Conservation (phyloP, 2,888 invertebrate genomes). For the Lepidochitona cinerea region DNA sequence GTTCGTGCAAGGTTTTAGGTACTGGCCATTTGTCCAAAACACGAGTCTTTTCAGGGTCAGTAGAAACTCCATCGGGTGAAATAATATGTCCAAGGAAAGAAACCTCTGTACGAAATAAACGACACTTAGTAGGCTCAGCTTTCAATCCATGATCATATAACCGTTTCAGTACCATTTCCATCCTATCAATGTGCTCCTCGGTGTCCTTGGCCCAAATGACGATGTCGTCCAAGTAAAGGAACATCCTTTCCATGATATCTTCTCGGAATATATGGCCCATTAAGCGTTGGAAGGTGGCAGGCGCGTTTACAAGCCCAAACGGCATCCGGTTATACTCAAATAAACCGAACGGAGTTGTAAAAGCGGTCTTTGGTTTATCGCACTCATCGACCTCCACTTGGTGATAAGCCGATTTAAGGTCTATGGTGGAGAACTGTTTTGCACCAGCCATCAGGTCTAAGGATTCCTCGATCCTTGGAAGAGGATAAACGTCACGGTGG, state of each 20-base stretch:
- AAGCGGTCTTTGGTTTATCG: constrained; percentile 27
- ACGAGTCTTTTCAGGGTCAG: background rate
- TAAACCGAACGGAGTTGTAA: constrained; percentile 23
- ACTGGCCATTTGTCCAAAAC: background rate
- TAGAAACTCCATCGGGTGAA: background rate
- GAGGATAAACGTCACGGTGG: background rate
- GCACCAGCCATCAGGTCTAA: constrained; percentile 20
- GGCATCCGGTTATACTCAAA: constrained; percentile 29
- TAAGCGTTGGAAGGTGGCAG: constrained; percentile 27
- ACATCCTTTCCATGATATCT: background rate
- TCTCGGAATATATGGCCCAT: constrained; percentile 10
- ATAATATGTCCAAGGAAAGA: background rate
- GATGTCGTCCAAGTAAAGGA: background rate
- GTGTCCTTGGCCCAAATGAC: background rate
- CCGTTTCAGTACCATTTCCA: background rate
- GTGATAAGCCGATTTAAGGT: constrained; percentile 17
- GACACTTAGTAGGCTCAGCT: background rate
- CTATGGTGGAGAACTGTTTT: constrained; percentile 17
- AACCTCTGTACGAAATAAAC: background rate
- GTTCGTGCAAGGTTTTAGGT: background rate
- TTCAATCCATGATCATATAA: background rate
- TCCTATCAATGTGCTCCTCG: background rate
- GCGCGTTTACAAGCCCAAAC: constrained; percentile 26
- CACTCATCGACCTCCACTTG: constrained; percentile 25
- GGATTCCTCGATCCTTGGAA: constrained; percentile 14